Base-by-base conservation (phyloP, 2,113 vertebrate species). In the Oryzias melastigma region DNA sequence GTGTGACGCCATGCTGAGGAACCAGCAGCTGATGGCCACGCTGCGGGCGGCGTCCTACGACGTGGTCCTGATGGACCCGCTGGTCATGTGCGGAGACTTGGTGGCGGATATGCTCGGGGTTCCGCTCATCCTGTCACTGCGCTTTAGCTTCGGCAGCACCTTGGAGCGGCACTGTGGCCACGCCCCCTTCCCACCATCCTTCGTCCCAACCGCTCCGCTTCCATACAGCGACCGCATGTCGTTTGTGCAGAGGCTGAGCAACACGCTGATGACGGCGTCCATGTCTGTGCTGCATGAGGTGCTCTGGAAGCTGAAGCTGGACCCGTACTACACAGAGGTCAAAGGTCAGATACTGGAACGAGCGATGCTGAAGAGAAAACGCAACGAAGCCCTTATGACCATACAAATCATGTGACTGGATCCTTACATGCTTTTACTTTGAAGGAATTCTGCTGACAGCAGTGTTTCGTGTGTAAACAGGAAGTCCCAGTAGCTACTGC, bases 91-190 rank as follows among this genome's bases (percentile, higher is more conserved):
- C 2, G 68, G 64, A 0, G 71, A 78, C 45, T 57, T 82, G 22
- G 60, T 78, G 60, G 71, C 71, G 0, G 60, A 68, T 1, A 0
- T 69, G 22, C 71, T 82, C 1, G n/a, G 43, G 14, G 27, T 78
- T 14, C 79, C 75, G 0, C 19, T 75, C 1, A 1, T 82, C 45
- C 1, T 75, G 14, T 82, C 79, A 0, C 49, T 75, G 3, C 64
- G 75, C 7, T 69, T 72, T 15, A 62, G 63, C 0, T 19, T 75
- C 0, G 71, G 75, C 2, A 17, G 48, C 5, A 45, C 68, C 15
- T 0, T 68, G 2, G 79, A 82, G 57, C 67, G 71, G 1, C 75
- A 78, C 52, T 82, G 79, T 3, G 79, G 79, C 41, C 79, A 82
- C 2, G 52, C 53, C 0, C 25, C 42, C 0, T 27, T 52, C 0